Evolutionary conservation across 2,797 vertebrate species (phyloP), one percentile per base, ranked within the genome.

Genomic region (Halcyon chelicuti): DNA sequence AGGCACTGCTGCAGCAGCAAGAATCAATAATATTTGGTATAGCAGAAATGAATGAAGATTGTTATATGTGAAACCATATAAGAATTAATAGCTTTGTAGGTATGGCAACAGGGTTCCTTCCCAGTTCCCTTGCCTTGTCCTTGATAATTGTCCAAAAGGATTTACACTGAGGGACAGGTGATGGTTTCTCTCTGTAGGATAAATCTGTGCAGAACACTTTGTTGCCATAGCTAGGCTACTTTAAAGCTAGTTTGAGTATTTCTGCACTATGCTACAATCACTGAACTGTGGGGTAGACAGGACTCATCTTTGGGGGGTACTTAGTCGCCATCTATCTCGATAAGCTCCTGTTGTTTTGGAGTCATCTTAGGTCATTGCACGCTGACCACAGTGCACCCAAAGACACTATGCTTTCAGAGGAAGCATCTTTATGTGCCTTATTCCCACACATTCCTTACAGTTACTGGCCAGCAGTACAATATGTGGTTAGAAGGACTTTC

Each of bases 21-120:
- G 86, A 94, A 91, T 84, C 90, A 81, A 47, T 91, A 86, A 20
- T 14, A 40, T 18, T 29, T 31, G 60, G 35, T 57, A 33, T 1
- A 55, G 76, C 0, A 0, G 82, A 81, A 90, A 77, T 33, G 29
- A 94, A 90, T 57, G 72, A 46, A 77, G 21, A 51, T 33, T 93
- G 60, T 47, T 88, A 13, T 40, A 70, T 1, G 8, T 73, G 66
- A 75, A 90, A 78, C 58, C 26, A 40, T 75, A 83, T 33, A 73
- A 83, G 80, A 88, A 66, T 93, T 94, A 93, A 68, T 39, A 81
- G 51, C 51, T 90, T 63, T 46, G 76, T 31, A 81, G 70, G 62
- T 72, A 65, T 33, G 51, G 74, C 47, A 96, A 51, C 51, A 28
- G 33, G 90, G 33, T 26, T 67, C 44, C 20, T 61, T 60, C 63